Percentiles rank a stretch among this genome's conserved stretches.
These are phyloP conservation scores for Hipposideros larvatus DNA, from an alignment of 2,797 vertebrate species.

Conservation along the genomic window DNA sequence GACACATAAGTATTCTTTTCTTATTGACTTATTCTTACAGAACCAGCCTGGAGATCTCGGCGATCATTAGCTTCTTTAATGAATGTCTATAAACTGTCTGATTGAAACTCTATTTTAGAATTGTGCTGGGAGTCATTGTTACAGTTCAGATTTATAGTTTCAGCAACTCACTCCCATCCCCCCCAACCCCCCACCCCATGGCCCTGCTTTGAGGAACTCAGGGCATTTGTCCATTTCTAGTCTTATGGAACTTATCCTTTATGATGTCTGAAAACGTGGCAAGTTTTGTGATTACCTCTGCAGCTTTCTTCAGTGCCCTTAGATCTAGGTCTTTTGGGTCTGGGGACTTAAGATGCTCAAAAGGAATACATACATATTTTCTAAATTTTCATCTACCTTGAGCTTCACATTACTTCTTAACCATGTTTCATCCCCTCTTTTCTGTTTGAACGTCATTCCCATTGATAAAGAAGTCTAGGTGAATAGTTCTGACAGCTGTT, in stretches of 20 bases:
- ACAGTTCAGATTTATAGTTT: conserved; percentile 36
- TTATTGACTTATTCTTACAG: neutral
- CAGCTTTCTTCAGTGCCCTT: neutral
- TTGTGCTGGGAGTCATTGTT: neutral
- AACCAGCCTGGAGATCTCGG: conserved; percentile 15
- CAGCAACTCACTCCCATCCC: neutral
- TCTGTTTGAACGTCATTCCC: conserved; percentile 6
- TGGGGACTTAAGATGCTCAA: too few species aligned
- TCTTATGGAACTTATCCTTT: neutral
- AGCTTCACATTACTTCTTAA: conserved; percentile 61
- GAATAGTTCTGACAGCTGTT: conserved; percentile 30
- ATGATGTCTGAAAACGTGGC: neutral
- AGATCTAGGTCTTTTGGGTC: neutral
- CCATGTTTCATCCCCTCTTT: neutral
- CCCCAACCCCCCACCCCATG: neutral
- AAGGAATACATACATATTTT: neutral
- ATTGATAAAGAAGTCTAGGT: conserved; percentile 37
- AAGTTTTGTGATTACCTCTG: conserved; percentile 9
- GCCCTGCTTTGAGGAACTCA: neutral
- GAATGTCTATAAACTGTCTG: conserved; percentile 16
- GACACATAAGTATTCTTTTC: conserved; percentile 25
- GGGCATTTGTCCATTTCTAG: neutral
- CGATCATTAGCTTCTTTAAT: conserved; percentile 53
- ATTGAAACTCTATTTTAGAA: conserved; percentile 60
- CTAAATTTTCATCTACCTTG: conserved; percentile 31